Base-by-base conservation (phyloP, 2,888 invertebrate species). In the Drosophila emarginata region DNA sequence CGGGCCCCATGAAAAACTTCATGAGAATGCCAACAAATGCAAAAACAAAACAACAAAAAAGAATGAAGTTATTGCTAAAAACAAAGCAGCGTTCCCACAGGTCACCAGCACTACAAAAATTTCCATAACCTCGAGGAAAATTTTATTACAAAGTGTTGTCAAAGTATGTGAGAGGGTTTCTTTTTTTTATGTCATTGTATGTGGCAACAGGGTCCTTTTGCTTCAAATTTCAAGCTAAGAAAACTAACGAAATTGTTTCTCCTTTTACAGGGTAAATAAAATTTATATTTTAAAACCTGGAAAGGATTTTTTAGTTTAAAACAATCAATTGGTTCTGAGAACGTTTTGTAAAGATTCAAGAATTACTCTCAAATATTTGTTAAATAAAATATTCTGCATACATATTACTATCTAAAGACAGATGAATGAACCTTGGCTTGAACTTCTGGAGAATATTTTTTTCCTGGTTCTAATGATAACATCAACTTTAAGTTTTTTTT, bases 91-190 rank as follows among this genome's bases (percentile, higher is more conserved):
- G 21, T 45, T 45, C 45, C 45, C 45, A 45, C 45, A 45, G 45
- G 45, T 45, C 45, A 45, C 45, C 45, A 18, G 45, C 21, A 45
- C 45, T 45, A 45, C 21, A 45, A 45, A 45, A 45, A 45, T 45
- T 45, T 45, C 21, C 45, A 45, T 45, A 45, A 45, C 45, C 45
- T 45, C 45, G 45, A 45, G 45, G 45, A 45, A 45, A 45, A 45
- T 45, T 45, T 45, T 45, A 45, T 12, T 45, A 45, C 45, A 45
- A 45, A 45, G 45, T 45, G 45, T 45, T 45, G 45, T 45, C 45
- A 45, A 45, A 45, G 45, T 21, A 45, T 45, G 45, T 21, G 45
- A 45, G 45, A 45, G 45, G 45, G 11, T 18, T 32, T 32, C 32
- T 11, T 32, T 45, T 6, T 40, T 45, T 45, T 45, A 18, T 12